These are phyloP conservation scores for Reticulitermes lucifugus DNA, from an alignment of 2,888 invertebrate species.

Conservation along the genomic window DNA sequence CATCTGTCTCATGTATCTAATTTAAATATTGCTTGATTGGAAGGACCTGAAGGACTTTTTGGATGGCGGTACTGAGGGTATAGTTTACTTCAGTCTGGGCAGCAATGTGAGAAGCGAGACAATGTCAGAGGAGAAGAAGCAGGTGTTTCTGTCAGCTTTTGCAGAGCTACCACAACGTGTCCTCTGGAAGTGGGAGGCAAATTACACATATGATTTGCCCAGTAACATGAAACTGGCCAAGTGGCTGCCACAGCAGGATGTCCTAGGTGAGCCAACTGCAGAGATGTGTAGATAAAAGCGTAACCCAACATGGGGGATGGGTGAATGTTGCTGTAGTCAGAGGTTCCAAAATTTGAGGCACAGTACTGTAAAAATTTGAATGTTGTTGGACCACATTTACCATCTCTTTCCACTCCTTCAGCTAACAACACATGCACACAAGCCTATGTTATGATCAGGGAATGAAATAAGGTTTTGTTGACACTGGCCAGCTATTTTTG, in stretches of 20 bases:
- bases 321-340: neutral
- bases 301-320: neutral
- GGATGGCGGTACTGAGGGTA: constrained; percentile 63
- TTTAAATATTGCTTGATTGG: too few relatives aligned
- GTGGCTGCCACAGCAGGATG: constrained; percentile 64
- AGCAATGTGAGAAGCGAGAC: constrained; percentile 64
- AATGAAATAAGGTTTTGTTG: too few relatives aligned
- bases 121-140: constrained; percentile 61
- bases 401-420: too few relatives aligned
- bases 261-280: constrained; percentile 59
- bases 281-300: neutral
- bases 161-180: constrained; percentile 62
- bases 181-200: constrained; percentile 67
- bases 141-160: constrained; percentile 63
- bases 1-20: too few relatives aligned
- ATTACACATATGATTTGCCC: constrained; percentile 60
- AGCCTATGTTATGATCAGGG: too few relatives aligned
- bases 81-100: constrained; percentile 67
- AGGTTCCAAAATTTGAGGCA: neutral
- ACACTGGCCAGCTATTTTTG: too few relatives aligned
- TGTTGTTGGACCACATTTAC: too few relatives aligned
- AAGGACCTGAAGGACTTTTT: constrained; percentile 62
- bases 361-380: too few relatives aligned
- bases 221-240: constrained; percentile 63
- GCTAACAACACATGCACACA: too few relatives aligned